A percentile compares a stretch with the other conserved stretches of the same genome.
Conservation (phyloP, 2,888 invertebrate species). For the Drosophila flavopinicola region DNA sequence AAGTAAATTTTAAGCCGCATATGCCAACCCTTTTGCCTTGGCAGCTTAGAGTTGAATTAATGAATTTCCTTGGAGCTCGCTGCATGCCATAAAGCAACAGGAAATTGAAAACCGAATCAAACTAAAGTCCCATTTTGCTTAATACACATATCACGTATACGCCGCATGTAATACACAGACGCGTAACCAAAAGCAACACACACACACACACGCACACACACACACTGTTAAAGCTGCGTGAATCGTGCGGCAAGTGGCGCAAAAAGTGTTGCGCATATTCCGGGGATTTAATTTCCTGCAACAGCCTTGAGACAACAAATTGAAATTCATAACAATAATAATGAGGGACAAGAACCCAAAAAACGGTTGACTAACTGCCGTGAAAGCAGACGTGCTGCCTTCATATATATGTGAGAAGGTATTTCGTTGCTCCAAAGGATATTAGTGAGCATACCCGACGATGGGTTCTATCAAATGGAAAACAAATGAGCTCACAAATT, state of each 20-base stretch:
- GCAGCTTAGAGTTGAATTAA: constrained; percentile 52
- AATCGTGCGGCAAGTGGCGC: constrained; percentile 42
- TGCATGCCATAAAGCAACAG: constrained; percentile 50
- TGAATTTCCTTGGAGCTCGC: constrained; percentile 46
- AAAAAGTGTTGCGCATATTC: constrained; percentile 70
- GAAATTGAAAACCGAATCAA: constrained; percentile 74
- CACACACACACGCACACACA: constrained; percentile 8
- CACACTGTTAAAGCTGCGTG: background rate
- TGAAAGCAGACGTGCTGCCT: constrained; percentile 7
- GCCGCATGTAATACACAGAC: constrained; percentile 33
- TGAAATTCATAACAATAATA: constrained; percentile 72
- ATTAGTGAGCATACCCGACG: constrained; percentile 19
- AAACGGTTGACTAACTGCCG: constrained; percentile 36
- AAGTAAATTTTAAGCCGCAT: background rate
- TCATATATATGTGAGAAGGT: background rate
- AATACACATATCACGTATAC: constrained; percentile 74
- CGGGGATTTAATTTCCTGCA: constrained; percentile 67
- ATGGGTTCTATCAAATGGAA: constrained; percentile 24
- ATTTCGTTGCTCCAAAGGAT: constrained; percentile 2
- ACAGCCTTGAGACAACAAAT: constrained; percentile 70
- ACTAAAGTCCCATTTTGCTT: constrained; percentile 52
- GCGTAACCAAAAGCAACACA: constrained; percentile 18
- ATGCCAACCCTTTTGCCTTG: constrained; percentile 9
- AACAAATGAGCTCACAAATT: constrained; percentile 41
- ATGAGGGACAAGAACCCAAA: constrained; percentile 34